Conservation (phyloP, 2,888 invertebrate species). For the Andrena fulva region DNA sequence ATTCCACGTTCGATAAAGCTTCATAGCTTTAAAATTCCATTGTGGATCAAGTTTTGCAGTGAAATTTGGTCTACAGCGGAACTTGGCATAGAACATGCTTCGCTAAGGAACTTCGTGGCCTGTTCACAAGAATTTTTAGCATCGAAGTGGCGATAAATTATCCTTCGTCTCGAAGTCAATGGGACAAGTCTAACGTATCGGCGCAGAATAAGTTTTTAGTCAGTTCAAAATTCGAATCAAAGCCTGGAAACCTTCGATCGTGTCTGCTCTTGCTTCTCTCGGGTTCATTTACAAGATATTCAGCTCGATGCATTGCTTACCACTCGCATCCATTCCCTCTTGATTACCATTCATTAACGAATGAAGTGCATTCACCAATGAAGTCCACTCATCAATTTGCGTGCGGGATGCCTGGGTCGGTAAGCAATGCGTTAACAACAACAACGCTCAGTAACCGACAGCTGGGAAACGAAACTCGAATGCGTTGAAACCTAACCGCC, state of each 20-base stretch:
- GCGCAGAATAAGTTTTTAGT: not conserved
- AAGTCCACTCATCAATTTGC: not conserved
- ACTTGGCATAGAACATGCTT: not conserved
- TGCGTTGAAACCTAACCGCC: not conserved
- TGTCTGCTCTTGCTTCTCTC: conserved; percentile 4
- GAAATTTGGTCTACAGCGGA: not conserved
- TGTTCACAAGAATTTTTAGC: no score
- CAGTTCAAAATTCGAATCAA: not conserved
- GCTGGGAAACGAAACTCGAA: conserved; percentile 24
- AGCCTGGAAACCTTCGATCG: conserved; percentile 31
- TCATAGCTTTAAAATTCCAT: not conserved
- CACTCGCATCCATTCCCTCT: not conserved
- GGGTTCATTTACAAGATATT: conserved; percentile 33
- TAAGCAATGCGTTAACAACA: conserved; percentile 30
- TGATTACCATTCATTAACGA: not conserved
- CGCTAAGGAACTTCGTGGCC: not conserved
- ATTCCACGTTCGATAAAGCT: not conserved
- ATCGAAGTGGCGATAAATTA: no score
- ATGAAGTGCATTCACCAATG: not conserved
- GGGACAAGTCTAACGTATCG: no score
- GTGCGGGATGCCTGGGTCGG: not conserved
- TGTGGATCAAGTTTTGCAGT: not conserved
- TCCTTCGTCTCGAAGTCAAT: no score
- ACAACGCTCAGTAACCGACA: conserved; percentile 27
- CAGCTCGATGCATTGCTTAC: conserved; percentile 20